phyloP scores from a whole-genome alignment of 2,797 vertebrate species.

The Enoplosus armatus region DNA sequence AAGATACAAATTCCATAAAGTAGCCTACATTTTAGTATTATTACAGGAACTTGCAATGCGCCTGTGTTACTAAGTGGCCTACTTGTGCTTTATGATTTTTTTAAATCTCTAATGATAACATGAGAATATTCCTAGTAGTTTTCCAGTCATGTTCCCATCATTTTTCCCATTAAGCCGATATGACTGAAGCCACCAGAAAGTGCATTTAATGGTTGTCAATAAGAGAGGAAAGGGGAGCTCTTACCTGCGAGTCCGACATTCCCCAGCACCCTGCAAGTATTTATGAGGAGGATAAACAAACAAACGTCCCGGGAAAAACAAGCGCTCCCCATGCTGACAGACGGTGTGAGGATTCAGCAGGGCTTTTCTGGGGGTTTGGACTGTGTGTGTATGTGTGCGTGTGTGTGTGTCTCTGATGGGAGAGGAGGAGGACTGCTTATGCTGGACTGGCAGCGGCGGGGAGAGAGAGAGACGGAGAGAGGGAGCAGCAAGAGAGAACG shows the following conservation, averaged over 20 bases:
- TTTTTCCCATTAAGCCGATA: constrained; percentile 4
- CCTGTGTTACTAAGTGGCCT: not conserved
- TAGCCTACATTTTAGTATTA: not conserved
- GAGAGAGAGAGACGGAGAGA: constrained; percentile 29
- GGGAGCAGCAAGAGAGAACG: constrained; percentile 73
- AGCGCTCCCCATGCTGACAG: constrained; percentile 90
- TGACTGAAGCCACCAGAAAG: constrained; percentile 32
- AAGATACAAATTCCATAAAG: not conserved
- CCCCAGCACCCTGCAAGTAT: constrained; percentile 87
- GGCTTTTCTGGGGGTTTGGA: constrained; percentile 71
- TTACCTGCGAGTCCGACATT: constrained; percentile 92
- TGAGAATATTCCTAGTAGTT: not conserved
- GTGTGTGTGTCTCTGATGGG: constrained; percentile 79
- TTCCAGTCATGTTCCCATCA: constrained; percentile 23
- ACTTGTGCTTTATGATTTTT: not conserved
- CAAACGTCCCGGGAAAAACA: constrained; percentile 89
- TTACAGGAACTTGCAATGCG: not conserved
- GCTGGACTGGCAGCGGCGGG: constrained; percentile 71
- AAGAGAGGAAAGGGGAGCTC: constrained; percentile 63
- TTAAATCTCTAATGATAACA: not conserved
- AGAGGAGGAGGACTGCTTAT: constrained; percentile 80
- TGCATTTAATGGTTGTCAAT: constrained; percentile 31
- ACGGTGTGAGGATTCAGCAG: constrained; percentile 81
- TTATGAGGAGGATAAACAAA: constrained; percentile 89
- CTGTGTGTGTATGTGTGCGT: constrained; percentile 69